A percentile compares a stretch with the other conserved stretches of the same genome.
Evolutionary conservation across 2,888 invertebrate genomes (phyloP).

Genomic region (Drosophila nr. perissopoda): DNA sequence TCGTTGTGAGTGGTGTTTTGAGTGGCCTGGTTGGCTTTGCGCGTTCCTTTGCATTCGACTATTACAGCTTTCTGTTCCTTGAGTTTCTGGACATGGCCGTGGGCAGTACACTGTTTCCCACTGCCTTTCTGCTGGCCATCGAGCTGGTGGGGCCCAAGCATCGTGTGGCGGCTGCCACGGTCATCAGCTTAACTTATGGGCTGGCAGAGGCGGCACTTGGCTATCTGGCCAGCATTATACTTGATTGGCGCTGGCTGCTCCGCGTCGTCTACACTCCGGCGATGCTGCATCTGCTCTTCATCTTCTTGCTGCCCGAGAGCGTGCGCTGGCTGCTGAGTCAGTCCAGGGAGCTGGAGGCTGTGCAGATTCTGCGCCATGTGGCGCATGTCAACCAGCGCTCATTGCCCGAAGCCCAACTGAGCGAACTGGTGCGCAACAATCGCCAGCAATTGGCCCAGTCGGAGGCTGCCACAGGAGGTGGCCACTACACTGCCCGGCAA

Average conservation of each 20-base stretch:
- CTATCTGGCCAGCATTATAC: constrained; percentile 88
- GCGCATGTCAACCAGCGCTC: constrained; percentile 86
- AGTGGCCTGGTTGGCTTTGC: constrained; percentile 88
- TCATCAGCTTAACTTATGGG: constrained; percentile 89
- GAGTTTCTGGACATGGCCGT: constrained; percentile 90
- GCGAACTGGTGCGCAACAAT: constrained; percentile 58
- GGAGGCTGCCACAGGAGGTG: constrained; percentile 8
- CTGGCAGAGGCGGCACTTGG: constrained; percentile 89
- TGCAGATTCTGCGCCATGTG: constrained; percentile 87
- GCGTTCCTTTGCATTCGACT: constrained; percentile 89
- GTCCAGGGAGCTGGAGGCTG: constrained; percentile 86
- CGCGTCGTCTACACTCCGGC: constrained; percentile 88
- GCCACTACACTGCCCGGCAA: constrained; percentile 61
- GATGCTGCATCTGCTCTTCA: constrained; percentile 88
- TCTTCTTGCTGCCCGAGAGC: constrained; percentile 89
- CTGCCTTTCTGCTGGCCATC: constrained; percentile 89
- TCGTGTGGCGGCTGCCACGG: constrained; percentile 89
- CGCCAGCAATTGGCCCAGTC: constrained; percentile 47
- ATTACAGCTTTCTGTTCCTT: constrained; percentile 88
- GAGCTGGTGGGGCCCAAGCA: constrained; percentile 91
- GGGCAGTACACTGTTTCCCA: constrained; percentile 89
- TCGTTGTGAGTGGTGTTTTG: constrained; percentile 86
- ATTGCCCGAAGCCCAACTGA: constrained; percentile 62
- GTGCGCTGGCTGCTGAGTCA: constrained; percentile 90
- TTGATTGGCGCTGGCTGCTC: constrained; percentile 89